These are phyloP conservation scores for Amblyjoppa fuscipennis DNA, from an alignment of 2,888 invertebrate genomes.

Conservation along the genomic window DNA sequence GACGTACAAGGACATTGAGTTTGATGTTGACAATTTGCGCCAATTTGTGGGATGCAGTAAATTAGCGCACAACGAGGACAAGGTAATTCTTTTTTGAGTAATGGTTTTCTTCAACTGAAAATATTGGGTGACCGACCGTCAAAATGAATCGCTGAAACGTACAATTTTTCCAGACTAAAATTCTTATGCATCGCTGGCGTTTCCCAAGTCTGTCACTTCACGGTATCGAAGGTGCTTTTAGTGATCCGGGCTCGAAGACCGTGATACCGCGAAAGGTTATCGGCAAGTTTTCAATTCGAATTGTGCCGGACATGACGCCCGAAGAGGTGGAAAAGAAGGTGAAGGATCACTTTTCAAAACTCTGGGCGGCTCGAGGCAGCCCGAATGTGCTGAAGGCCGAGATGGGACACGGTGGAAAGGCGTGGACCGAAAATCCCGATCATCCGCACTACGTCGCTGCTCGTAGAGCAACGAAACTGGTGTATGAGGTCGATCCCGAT, in stretches of 20 bases:
- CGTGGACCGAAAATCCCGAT: conserved; percentile 97
- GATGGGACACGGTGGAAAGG: conserved; percentile 91
- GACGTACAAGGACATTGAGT: conserved; percentile 94
- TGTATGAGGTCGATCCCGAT: conserved; percentile 96
- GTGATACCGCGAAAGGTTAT: conserved; percentile 97
- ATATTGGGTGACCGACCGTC: no score
- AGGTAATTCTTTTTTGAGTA: conserved; percentile 83
- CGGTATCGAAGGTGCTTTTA: conserved; percentile 98
- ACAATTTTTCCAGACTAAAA: conserved; percentile 86
- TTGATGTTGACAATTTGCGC: conserved; percentile 92
- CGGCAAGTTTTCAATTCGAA: conserved; percentile 98
- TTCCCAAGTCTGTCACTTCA: conserved; percentile 97
- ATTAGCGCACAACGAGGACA: conserved; percentile 92
- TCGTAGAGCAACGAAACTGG: conserved; percentile 91
- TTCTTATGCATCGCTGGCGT: conserved; percentile 98
- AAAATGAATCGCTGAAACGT: not conserved
- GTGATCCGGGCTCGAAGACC: conserved; percentile 97
- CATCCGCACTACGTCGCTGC: conserved; percentile 98
- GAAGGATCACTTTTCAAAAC: conserved; percentile 90
- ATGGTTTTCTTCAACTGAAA: conserved; percentile 1
- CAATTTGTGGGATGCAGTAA: conserved; percentile 89
- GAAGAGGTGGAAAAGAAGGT: conserved; percentile 93
- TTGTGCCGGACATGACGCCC: conserved; percentile 98
- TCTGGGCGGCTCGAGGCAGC: conserved; percentile 93
- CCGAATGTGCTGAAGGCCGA: conserved; percentile 93